These are phyloP conservation scores for Antheraea pernyi DNA, from an alignment of 1,140 invertebrate species.

Conservation along the genomic window DNA sequence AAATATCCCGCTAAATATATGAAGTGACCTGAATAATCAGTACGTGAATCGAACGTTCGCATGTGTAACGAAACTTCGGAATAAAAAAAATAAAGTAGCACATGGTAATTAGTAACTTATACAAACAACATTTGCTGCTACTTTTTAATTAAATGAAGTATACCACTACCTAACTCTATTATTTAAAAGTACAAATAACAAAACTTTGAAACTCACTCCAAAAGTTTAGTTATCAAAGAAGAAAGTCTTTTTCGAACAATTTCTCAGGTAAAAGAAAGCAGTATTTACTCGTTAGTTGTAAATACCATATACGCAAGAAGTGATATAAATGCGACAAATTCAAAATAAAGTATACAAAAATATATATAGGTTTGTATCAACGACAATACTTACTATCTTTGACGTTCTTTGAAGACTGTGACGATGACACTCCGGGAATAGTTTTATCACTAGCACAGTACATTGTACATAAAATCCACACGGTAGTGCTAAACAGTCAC, in stretches of 20 bases:
- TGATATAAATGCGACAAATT: not conserved
- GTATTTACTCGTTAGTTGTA: not conserved
- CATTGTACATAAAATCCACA: constrained; percentile 58
- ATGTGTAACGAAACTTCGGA: constrained; percentile 22
- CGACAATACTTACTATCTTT: constrained; percentile 79
- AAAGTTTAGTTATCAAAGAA: not conserved
- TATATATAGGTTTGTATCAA: constrained; percentile 42
- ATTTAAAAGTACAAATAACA: not conserved
- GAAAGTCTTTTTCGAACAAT: constrained; percentile 1
- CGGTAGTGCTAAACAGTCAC: constrained; percentile 43
- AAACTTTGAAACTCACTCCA: constrained; percentile 2
- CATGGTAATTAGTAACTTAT: constrained; percentile 12
- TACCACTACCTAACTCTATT: not conserved
- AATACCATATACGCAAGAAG: not conserved
- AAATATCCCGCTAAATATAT: constrained; percentile 6
- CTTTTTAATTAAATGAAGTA: too few species aligned
- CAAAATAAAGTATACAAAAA: constrained; percentile 33
- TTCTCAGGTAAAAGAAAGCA: not conserved
- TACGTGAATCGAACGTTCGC: constrained; percentile 24
- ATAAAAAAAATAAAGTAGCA: constrained; percentile 11
- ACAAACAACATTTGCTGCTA: not conserved
- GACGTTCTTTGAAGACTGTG: constrained; percentile 77
- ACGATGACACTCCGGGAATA: constrained; percentile 76
- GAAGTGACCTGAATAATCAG: constrained; percentile 25
- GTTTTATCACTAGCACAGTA: constrained; percentile 79